Evolutionary conservation across 2,797 vertebrate species (phyloP).

Genomic region (Eulemur coronatus): DNA sequence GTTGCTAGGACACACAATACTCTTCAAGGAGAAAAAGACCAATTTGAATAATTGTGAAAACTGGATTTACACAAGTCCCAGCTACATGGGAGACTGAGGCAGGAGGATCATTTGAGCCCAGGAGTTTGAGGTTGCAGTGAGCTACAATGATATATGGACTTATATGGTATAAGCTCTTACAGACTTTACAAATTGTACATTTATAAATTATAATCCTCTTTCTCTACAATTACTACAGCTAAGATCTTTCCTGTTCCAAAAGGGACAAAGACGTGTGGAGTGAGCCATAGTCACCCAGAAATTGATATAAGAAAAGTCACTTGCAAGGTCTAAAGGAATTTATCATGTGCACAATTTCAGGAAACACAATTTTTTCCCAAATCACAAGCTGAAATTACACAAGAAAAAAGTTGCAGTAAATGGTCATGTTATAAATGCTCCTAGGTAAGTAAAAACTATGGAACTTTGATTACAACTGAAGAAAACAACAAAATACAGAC

Average conservation of each 20-base stretch:
- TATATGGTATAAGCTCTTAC: neutral
- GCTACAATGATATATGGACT: neutral
- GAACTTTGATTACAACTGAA: neutral
- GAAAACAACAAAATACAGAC: conserved; percentile 10
- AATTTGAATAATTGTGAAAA: neutral
- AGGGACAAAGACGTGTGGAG: neutral
- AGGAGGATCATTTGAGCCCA: too few relatives aligned
- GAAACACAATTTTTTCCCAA: neutral
- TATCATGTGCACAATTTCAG: neutral
- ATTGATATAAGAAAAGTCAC: neutral
- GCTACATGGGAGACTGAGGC: too few relatives aligned
- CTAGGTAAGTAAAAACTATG: neutral
- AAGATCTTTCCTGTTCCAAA: neutral
- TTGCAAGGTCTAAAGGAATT: neutral
- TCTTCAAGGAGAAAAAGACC: neutral
- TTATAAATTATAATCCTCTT: neutral
- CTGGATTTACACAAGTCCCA: neutral
- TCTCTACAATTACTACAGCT: neutral
- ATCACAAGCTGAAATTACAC: neutral
- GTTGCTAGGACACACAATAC: neutral
- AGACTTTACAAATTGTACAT: neutral
- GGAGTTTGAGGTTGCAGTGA: too few relatives aligned
- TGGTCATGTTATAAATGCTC: neutral
- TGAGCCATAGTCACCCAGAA: neutral
- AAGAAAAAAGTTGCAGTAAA: conserved; percentile 12